Evolutionary conservation across 2,888 invertebrate species (phyloP).

Genomic region (Aphodius sticticus): DNA sequence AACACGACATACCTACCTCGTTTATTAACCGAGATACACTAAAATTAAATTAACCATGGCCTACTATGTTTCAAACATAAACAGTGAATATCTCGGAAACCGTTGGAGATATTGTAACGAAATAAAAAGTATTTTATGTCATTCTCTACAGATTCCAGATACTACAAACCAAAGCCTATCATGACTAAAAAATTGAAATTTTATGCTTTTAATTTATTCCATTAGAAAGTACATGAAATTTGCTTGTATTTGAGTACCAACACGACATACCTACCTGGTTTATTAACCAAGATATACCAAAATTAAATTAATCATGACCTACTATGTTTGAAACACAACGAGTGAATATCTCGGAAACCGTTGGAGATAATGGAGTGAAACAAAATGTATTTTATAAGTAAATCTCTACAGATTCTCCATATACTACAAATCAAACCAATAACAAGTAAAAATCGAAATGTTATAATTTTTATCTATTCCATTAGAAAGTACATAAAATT

Average conservation of each 20-base stretch:
- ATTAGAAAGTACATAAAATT: neutral
- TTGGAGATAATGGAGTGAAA: neutral
- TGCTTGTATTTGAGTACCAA: conserved; percentile 7
- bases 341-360: neutral
- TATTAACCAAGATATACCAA: neutral
- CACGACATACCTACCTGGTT: neutral
- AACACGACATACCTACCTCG: neutral
- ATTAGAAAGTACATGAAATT: neutral
- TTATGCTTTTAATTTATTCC: neutral
- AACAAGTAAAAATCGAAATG: neutral
- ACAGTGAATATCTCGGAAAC: neutral
- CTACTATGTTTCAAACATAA: neutral
- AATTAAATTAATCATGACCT: neutral
- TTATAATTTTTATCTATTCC: neutral
- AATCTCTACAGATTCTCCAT: neutral
- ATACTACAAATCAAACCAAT: too few relatives aligned
- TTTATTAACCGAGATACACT: neutral
- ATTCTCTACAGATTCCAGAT: neutral
- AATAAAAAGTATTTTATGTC: neutral
- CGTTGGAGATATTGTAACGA: neutral
- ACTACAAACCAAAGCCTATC: neutral
- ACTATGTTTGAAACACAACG: neutral
- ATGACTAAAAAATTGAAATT: neutral
- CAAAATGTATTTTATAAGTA: neutral
- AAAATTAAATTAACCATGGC: neutral